Base-by-base conservation (phyloP, 2,888 invertebrate species). In the Eupeodes luniger region DNA sequence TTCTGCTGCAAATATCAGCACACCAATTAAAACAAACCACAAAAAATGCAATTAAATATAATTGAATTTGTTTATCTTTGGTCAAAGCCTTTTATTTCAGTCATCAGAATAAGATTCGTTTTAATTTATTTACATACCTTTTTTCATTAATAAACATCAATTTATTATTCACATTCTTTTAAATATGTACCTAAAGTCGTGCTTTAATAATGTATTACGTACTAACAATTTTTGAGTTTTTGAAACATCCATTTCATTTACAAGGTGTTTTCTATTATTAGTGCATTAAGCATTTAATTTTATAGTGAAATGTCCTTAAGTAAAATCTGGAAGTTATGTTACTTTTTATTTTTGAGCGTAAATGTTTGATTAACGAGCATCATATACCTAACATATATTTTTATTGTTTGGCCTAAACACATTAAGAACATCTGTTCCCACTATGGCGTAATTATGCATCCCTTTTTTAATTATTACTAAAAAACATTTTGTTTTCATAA, bases 21-120 rank as follows among this genome's bases (percentile, higher is more conserved):
- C 70, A 19, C 77, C 82, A 57, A 64, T 77, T 72, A 57, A 77
- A 55, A 51, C 11, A 0, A 4, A 4, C n/a, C 27, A 55, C 51
- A 62, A 40, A 51, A 55, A 82, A 76, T 51, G 12, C 4, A 27
- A 82, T 69, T 53, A 62, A 81, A 76, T 27, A 40, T 70, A 47
- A 67, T 51, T 51, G n/a, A 70, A 62, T 69, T 51, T 59, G 19
- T 34, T 79, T 62, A 5, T 12, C 44, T 53, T 44, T 53, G 5
- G 51, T 69, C 61, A 51, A 61, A 70, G 40, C 12, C 2, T 51
- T 59, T 78, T 34, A 70, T 62, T 62, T 76, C 49, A 4, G 47
- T 67, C 6, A 14, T 0, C 10, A 12, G 5, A 40, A 16, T 47
- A 12, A 27, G 14, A 14, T 49, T 66, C 40, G 44, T 64, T 64